These are phyloP conservation scores for Notothenia coriiceps DNA, from an alignment of 2,113 vertebrate genomes.

Conservation along the genomic window DNA sequence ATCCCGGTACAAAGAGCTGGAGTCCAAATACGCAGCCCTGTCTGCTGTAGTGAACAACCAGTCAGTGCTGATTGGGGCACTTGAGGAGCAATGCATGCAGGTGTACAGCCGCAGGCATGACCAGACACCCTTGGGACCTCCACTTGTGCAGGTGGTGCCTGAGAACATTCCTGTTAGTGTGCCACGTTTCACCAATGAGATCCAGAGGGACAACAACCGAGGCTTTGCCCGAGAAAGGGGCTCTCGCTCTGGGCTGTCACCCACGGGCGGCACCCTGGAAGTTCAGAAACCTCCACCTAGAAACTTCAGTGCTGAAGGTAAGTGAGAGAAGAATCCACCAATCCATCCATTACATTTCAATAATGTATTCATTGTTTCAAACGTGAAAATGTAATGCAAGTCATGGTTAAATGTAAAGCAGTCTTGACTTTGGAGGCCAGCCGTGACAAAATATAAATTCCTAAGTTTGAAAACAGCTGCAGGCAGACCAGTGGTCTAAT, in stretches of 20 bases:
- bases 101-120: slow-evolving; percentile 88
- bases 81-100: slow-evolving; percentile 94
- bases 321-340: slow-evolving; percentile 56
- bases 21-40: slow-evolving; percentile 89
- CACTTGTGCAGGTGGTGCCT: slow-evolving; percentile 95
- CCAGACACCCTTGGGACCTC: slow-evolving; percentile 85
- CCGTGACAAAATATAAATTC: slow-evolving; percentile 44
- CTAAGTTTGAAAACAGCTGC: slow-evolving; percentile 42
- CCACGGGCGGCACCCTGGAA: slow-evolving; percentile 81
- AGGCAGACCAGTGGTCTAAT: slow-evolving; percentile 57
- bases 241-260: slow-evolving; percentile 83
- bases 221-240: slow-evolving; percentile 85
- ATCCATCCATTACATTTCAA: slow-evolving; percentile 13
- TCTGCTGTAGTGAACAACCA: slow-evolving; percentile 96
- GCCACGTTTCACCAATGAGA: slow-evolving; percentile 93
- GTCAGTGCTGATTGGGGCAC: slow-evolving; percentile 89
- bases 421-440: slow-evolving; percentile 51
- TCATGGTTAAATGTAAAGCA: slow-evolving; percentile 16
- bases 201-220: slow-evolving; percentile 88
- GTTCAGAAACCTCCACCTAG: slow-evolving; percentile 86
- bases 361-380: slow-evolving; percentile 21
- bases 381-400: slow-evolving; percentile 12
- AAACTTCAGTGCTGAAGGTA: slow-evolving; percentile 93
- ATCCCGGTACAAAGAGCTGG: slow-evolving; percentile 92
- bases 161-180: slow-evolving; percentile 92